Evolutionary conservation across 2,797 vertebrate genomes (phyloP), one percentile per base, ranked within the genome.

Genomic region (Naso thynnoides): DNA sequence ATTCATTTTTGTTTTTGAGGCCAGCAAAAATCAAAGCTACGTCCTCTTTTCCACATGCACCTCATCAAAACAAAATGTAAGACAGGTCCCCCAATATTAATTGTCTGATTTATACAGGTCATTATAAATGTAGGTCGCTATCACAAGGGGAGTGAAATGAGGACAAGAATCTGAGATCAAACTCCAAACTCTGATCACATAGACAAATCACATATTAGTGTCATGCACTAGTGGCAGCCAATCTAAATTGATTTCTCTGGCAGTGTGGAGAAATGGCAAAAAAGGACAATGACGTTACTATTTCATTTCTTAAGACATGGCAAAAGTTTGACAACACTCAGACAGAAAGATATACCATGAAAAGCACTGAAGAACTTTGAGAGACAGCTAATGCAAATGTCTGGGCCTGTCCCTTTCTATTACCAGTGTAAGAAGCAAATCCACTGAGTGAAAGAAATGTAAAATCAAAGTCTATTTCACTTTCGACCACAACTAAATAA

Each of bases 1-100:
- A 86, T 81, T 54, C 80, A 87, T 82, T 81, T 85, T 70, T 61
- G 55, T 61, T 80, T 73, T 53, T 67, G 72, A 50, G 62, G 65
- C 48, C 42, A 47, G 29, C 18, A 75, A 82, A 85, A 80, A 83
- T 83, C 76, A 78, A 50, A 83, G 50, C 13, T 58, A 72, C 68
- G 62, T 78, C 67, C 61, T 57, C 18, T 70, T 78, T 68, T 68
- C 52, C 58, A 58, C 54, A 72, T 58, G 47, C 29, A 75, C 78
- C 76, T 70, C 1, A 23, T 56, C 76, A 59, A 15, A 69, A 86
- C 38, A 70, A 47, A 77, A 68, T 56, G 54, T 4, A 16, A n/a
- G n/a, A n/a, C n/a, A n/a, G n/a, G n/a, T n/a, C n/a, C n/a, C n/a
- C n/a, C n/a, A n/a, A 66, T 79, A 77, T 42, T 73, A 66, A 70